phyloP scores from a whole-genome alignment of 1,140 invertebrate genomes.

The Drosophila truncata region DNA sequence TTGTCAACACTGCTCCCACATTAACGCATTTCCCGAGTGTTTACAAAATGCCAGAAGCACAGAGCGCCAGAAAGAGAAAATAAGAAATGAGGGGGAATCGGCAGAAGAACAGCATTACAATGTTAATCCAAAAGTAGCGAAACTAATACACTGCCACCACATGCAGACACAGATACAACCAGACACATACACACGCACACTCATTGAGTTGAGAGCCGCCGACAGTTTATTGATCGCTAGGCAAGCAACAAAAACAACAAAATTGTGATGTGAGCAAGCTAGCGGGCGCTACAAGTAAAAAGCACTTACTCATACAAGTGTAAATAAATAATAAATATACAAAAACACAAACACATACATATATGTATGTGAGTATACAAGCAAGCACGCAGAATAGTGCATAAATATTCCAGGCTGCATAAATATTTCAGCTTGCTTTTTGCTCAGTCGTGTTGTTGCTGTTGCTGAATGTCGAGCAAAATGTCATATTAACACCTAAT shows the following conservation, averaged over 20 bases:
- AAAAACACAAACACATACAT: conserved; percentile 20
- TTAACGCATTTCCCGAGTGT: conserved; percentile 30
- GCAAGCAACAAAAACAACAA: conserved; percentile 37
- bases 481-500: conserved; percentile 78
- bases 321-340: conserved; percentile 57
- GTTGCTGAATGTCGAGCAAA: conserved; percentile 60
- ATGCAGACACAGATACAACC: conserved; percentile 32
- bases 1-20: conserved; percentile 20
- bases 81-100: not conserved
- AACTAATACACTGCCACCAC: conserved; percentile 25
- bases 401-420: conserved; percentile 70
- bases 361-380: not conserved
- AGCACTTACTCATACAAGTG: conserved; percentile 43
- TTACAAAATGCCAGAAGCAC: conserved; percentile 38
- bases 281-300: conserved; percentile 32
- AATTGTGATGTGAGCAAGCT: conserved; percentile 28
- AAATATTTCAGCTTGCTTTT: conserved; percentile 59
- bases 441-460: conserved; percentile 24
- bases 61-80: not conserved
- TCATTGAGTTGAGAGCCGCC: conserved; percentile 32
- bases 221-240: conserved; percentile 76
- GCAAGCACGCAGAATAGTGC: conserved; percentile 21
- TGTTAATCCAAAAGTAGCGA: conserved; percentile 54
- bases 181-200: conserved; percentile 33
- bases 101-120: conserved; percentile 62